These are phyloP conservation scores for Polydrusus cervinus DNA, from an alignment of 2,888 invertebrate genomes.

Conservation along the genomic window DNA sequence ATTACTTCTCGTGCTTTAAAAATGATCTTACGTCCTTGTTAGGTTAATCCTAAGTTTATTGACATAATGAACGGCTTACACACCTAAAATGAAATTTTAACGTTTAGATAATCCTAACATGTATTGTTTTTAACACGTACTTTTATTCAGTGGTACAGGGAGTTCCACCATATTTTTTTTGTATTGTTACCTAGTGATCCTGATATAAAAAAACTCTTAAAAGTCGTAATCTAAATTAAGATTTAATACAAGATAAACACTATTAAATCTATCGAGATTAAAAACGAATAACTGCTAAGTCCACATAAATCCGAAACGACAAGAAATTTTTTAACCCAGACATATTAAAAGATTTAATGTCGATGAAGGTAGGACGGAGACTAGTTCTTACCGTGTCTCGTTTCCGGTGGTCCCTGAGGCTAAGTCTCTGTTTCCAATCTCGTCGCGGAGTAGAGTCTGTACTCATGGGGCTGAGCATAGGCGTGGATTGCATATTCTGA, in stretches of 20 bases:
- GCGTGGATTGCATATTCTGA: slow-evolving; percentile 66
- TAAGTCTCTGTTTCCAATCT: slow-evolving; percentile 84
- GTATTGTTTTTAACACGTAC: too few species aligned
- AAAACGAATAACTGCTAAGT: not conserved
- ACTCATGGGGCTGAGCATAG: slow-evolving; percentile 80
- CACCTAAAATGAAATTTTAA: too few species aligned
- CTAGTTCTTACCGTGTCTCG: slow-evolving; percentile 69
- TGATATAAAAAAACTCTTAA: too few species aligned
- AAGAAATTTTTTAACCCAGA: slow-evolving; percentile 15
- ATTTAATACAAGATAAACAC: not conserved
- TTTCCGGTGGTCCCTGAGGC: slow-evolving; percentile 81
- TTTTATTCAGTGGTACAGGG: too few species aligned
- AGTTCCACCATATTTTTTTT: too few species aligned
- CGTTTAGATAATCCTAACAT: too few species aligned
- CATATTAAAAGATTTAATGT: slow-evolving; percentile 4
- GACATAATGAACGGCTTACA: too few species aligned
- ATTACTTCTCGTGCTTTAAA: too few species aligned
- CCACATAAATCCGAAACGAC: slow-evolving; percentile 2
- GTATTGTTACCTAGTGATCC: too few species aligned
- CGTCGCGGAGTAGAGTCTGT: slow-evolving; percentile 76
- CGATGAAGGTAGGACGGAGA: not conserved
- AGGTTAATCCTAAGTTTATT: too few species aligned
- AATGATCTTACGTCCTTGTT: too few species aligned
- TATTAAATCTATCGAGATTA: slow-evolving; percentile 3
- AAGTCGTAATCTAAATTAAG: too few species aligned